Evolutionary conservation across 1,140 invertebrate species (phyloP).

Genomic region (Lordiphosa clarofinis): DNA sequence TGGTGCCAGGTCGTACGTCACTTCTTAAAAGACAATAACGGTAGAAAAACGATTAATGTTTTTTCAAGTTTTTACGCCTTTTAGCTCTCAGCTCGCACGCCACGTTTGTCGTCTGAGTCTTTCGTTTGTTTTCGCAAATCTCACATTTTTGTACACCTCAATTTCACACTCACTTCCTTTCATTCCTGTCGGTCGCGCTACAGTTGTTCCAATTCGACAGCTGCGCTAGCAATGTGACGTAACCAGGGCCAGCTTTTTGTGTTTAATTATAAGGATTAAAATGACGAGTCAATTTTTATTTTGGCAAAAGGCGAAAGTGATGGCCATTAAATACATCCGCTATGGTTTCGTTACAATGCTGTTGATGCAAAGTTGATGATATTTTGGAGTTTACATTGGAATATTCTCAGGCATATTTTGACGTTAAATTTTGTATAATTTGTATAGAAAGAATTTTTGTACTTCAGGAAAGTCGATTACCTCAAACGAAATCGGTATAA

Average conservation of each 20-base stretch:
- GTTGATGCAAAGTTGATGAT: too few species aligned
- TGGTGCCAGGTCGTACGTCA: slow-evolving; percentile 37
- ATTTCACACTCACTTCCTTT: slow-evolving; percentile 60
- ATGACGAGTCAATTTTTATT: slow-evolving; percentile 30
- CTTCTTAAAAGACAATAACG: slow-evolving; percentile 34
- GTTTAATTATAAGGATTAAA: slow-evolving; percentile 65
- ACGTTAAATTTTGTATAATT: too few species aligned
- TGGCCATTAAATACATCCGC: slow-evolving; percentile 59
- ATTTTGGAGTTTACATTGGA: too few species aligned
- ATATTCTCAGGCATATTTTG: too few species aligned
- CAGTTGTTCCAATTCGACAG: slow-evolving; percentile 49
- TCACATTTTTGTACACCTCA: slow-evolving; percentile 45
- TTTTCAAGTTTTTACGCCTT: slow-evolving; percentile 56
- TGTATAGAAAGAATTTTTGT: too few species aligned
- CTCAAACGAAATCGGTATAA: too few species aligned
- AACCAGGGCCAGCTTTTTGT: slow-evolving; percentile 27
- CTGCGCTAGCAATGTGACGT: slow-evolving; percentile 24
- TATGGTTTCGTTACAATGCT: slow-evolving; percentile 17
- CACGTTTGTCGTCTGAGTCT: slow-evolving; percentile 66
- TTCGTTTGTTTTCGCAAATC: slow-evolving; percentile 59
- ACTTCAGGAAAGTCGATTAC: too few species aligned
- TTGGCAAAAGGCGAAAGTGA: slow-evolving; percentile 51
- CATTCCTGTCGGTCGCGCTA: slow-evolving; percentile 50
- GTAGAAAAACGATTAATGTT: slow-evolving; percentile 53
- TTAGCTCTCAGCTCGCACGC: slow-evolving; percentile 45